Conservation (phyloP, 2,888 invertebrate species). For the Malthinus seriepunctatus region DNA sequence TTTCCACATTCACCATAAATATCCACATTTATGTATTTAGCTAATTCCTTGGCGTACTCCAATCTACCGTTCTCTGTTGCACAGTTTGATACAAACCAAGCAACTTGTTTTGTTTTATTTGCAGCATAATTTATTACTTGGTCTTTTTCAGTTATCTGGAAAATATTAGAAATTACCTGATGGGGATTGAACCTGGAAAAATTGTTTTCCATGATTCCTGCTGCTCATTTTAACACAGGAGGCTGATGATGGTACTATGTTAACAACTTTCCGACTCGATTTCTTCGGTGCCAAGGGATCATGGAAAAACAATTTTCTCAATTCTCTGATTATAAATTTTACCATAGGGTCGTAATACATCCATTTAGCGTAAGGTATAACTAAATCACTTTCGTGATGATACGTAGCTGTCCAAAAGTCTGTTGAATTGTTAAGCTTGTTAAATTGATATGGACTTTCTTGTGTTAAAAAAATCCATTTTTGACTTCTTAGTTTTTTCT, state of each 20-base stretch:
- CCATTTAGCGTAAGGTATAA: constrained; percentile 95
- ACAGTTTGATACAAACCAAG: constrained; percentile 98
- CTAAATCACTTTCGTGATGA: constrained; percentile 91
- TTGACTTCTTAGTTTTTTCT: constrained; percentile 70
- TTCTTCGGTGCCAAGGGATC: too few species aligned
- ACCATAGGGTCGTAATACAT: constrained; percentile 76
- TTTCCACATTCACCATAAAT: constrained; percentile 91
- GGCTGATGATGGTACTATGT: too few species aligned
- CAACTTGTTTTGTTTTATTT: constrained; percentile 95
- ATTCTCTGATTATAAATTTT: constrained; percentile 14
- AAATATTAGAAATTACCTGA: too few species aligned
- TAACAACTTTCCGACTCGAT: too few species aligned
- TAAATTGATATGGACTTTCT: constrained; percentile 97
- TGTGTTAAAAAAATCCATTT: constrained; percentile 93
- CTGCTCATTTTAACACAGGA: too few species aligned
- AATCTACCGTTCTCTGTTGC: constrained; percentile 88
- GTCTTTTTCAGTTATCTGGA: constrained; percentile 48
- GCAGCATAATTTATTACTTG: constrained; percentile 75
- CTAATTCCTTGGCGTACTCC: constrained; percentile 83
- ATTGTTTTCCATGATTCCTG: too few species aligned
- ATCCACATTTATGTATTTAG: constrained; percentile 81
- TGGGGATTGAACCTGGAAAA: too few species aligned
- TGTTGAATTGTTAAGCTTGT: constrained; percentile 73
- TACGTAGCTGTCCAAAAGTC: constrained; percentile 97
- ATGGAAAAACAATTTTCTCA: too few species aligned